phyloP scores from a whole-genome alignment of 2,888 invertebrate species.

The Acanthosepion lycidas region DNA sequence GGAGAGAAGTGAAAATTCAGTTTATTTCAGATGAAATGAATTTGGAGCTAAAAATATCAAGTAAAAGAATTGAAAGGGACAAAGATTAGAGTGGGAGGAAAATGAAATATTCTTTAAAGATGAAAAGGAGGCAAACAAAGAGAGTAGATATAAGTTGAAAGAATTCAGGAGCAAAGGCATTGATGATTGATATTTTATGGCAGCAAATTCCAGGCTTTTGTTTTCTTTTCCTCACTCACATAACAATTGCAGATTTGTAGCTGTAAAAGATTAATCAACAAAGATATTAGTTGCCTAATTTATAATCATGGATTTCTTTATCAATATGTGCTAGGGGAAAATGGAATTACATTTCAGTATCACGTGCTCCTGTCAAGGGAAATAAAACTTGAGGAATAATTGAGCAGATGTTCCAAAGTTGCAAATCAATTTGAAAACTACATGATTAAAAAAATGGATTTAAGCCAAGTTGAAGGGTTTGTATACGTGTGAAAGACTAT shows the following conservation, averaged over 20 bases:
- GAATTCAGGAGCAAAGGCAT: not conserved
- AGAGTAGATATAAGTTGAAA: not conserved
- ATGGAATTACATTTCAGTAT: not conserved
- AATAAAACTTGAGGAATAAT: not conserved
- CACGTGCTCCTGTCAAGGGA: not conserved
- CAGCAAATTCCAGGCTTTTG: not conserved
- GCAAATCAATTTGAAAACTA: not conserved
- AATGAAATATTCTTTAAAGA: not conserved
- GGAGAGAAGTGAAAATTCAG: not conserved
- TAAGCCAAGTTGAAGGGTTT: not conserved
- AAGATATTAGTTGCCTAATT: not conserved
- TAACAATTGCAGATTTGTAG: constrained; percentile 33
- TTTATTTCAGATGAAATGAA: not conserved
- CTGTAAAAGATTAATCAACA: not conserved
- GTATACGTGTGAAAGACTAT: too few relatives aligned
- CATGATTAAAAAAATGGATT: not conserved
- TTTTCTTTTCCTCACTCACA: not conserved
- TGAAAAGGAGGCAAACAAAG: not conserved
- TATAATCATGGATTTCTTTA: not conserved
- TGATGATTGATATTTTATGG: constrained; percentile 12
- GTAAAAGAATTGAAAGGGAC: not conserved
- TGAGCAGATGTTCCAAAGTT: not conserved
- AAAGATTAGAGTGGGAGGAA: not conserved
- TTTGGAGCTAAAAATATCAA: not conserved
- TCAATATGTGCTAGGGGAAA: not conserved